Percentiles rank a stretch among this genome's conserved stretches.
Evolutionary conservation across 2,113 vertebrate genomes (phyloP).

Genomic region (Oplegnathus fasciatus): DNA sequence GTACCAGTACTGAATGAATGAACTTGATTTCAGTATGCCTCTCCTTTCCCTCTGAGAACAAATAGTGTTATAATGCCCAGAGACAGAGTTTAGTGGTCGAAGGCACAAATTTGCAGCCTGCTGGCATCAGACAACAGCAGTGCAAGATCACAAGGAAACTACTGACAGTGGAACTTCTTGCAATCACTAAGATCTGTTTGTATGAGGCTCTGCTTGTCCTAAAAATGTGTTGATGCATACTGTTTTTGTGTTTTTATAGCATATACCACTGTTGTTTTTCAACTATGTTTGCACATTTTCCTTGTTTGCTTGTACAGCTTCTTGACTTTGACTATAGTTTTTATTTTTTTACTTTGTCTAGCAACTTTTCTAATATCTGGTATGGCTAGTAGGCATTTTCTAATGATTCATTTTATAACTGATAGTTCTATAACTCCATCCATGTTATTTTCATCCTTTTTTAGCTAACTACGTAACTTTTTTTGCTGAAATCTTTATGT

Average conservation of each 20-base stretch:
- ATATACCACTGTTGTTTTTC: background rate
- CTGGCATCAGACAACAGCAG: background rate
- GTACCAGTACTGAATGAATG: background rate
- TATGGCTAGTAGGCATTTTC: background rate
- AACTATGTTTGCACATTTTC: background rate
- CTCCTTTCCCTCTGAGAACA: constrained; percentile 10
- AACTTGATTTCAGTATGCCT: background rate
- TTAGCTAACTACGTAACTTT: background rate
- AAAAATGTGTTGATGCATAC: background rate
- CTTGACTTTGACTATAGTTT: background rate
- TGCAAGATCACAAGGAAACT: background rate
- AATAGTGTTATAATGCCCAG: background rate
- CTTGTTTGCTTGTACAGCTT: background rate
- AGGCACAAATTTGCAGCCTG: background rate
- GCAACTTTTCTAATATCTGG: background rate
- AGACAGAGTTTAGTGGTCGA: background rate
- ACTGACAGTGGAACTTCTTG: background rate
- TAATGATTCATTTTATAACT: background rate
- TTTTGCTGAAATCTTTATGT: background rate
- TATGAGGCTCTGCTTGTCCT: background rate
- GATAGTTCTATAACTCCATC: background rate
- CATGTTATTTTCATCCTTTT: background rate
- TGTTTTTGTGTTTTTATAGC: background rate
- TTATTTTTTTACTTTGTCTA: background rate
- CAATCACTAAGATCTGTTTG: background rate